These are phyloP conservation scores for Hemithea aestivaria DNA, from an alignment of 2,888 invertebrate species.

Conservation along the genomic window DNA sequence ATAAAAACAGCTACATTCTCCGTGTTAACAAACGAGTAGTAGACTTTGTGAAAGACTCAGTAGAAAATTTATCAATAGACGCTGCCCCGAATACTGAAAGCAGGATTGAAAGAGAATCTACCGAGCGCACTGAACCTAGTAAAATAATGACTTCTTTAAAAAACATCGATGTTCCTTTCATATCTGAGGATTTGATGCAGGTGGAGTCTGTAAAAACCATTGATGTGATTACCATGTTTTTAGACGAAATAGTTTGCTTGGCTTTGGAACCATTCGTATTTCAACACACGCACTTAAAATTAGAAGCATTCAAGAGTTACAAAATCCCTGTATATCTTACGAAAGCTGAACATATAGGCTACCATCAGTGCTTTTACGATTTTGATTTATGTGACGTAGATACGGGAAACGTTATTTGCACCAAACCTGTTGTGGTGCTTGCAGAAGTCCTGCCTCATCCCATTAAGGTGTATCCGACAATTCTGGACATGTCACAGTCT, in stretches of 20 bases:
- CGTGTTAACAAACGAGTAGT: slow-evolving; percentile 43
- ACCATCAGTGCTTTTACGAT: slow-evolving; percentile 54
- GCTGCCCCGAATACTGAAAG: slow-evolving; percentile 38
- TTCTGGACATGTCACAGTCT: slow-evolving; percentile 57
- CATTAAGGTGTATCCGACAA: slow-evolving; percentile 45
- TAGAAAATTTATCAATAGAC: slow-evolving; percentile 31
- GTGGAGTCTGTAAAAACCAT: slow-evolving; percentile 23
- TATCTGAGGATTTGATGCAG: no score
- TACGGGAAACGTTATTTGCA: slow-evolving; percentile 35
- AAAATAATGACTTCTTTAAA: slow-evolving; percentile 23
- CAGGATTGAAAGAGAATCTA: slow-evolving; percentile 32
- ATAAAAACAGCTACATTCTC: slow-evolving; percentile 43
- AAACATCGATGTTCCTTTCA: slow-evolving; percentile 2
- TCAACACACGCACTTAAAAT: slow-evolving; percentile 40
- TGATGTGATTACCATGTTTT: slow-evolving; percentile 34
- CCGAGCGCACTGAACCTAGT: slow-evolving; percentile 28
- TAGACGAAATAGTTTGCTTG: slow-evolving; percentile 40
- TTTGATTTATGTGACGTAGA: slow-evolving; percentile 43
- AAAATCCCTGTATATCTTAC: slow-evolving; percentile 46
- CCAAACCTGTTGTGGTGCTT: slow-evolving; percentile 47
- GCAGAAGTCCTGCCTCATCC: slow-evolving; percentile 58
- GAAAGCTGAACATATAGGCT: slow-evolving; percentile 52
- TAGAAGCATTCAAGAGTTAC: slow-evolving; percentile 37
- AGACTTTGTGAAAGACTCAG: slow-evolving; percentile 31
- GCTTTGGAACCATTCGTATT: slow-evolving; percentile 54